Evolutionary conservation across 2,888 invertebrate genomes (phyloP), one percentile per base, ranked within the genome.

Genomic region (Pegoplata infirma): DNA sequence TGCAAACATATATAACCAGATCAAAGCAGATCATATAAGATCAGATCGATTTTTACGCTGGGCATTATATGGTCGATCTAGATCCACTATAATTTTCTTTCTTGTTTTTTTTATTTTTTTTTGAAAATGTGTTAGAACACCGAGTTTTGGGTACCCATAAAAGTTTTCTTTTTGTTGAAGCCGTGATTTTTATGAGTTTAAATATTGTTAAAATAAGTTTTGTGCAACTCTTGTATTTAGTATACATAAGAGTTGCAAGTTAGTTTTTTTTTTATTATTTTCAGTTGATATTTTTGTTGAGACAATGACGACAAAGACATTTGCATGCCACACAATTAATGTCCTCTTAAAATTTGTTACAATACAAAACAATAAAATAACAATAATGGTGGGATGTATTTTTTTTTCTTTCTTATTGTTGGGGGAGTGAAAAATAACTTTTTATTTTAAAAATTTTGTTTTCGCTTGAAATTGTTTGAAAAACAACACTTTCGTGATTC

Each of bases 281-380:
- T n/a, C n/a, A n/a, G n/a, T n/a, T n/a, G 12, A n/a, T 17, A 44
- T 6, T 8, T 14, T 21, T 64, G 53, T 25, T 76, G 71, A 25
- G 59, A 58, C 44, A 47, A 32, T 68, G 71, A 63, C 19, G 58
- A 58, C 72, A n/a, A n/a, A n/a, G 28, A 78, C 63, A 78, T 78
- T 74, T 78, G 78, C 74, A 47, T 78, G 78, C 74, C 69, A 61
- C 49, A 74, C 74, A 74, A 74, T 78, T 78, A 78, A 78, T 78
- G 74, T 69, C 55, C 59, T 78, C 49, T 74, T 58, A 78, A 69
- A 51, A 78, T 40, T 40, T 40, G 36, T n/a, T 40, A n/a, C n/a
- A 12, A 40, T 40, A 40, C 36, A 40, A n/a, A n/a, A 40, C n/a
- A n/a, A 40, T n/a, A n/a, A 12, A n/a, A n/a, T n/a, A n/a, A n/a